Base-by-base conservation (phyloP, 2,113 vertebrate species). In the Trinectes maculatus region DNA sequence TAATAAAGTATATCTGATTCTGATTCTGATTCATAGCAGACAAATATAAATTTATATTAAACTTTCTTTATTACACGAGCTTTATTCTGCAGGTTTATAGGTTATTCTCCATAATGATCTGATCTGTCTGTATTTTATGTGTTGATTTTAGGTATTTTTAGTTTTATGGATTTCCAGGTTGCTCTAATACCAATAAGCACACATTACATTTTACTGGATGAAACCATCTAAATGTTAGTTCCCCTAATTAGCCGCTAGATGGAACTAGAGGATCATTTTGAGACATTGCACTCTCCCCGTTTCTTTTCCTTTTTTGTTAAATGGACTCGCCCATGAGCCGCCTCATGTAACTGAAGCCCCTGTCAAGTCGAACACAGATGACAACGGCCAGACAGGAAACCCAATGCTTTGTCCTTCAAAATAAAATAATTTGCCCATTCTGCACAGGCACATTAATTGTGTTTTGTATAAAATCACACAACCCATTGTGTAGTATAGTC, bases 281-380 rank as follows among this genome's bases (percentile, higher is more conserved):
- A 31, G 6, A n/a, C 28, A 15, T 12, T 39, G 11, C 34, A 8
- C 40, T 33, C 22, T 49, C 36, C 52, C 54, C n/a, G 34, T 25
- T 53, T 37, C 31, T 70, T 62, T 71, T 67, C 43, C 70, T 65
- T 74, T 87, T 82, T 85, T 82, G 73, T 74, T 79, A 58, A 77
- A 87, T 88, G 85, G 91, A 88, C 91, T 92, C 91, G 89, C 88
- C 91, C 89, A 80, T 69, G 61, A 86, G 82, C 68, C 79, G 55
- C 86, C 89, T 44, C 82, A 47, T 59, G 67, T 71, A 71, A 74
- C 75, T 21, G 34, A 61, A 70, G 34, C 25, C 42, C 26, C 2
- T 10, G 43, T 87, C 75, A 87, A 85, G 74, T 28, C 13, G 22
- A 8, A 51, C 19, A 46, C 1, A 33, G 1, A 25, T 8, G 37